Percentiles rank a stretch among this genome's conserved stretches.
phyloP scores from a whole-genome alignment of 2,113 vertebrate species.

The Delphinapterus leucas region DNA sequence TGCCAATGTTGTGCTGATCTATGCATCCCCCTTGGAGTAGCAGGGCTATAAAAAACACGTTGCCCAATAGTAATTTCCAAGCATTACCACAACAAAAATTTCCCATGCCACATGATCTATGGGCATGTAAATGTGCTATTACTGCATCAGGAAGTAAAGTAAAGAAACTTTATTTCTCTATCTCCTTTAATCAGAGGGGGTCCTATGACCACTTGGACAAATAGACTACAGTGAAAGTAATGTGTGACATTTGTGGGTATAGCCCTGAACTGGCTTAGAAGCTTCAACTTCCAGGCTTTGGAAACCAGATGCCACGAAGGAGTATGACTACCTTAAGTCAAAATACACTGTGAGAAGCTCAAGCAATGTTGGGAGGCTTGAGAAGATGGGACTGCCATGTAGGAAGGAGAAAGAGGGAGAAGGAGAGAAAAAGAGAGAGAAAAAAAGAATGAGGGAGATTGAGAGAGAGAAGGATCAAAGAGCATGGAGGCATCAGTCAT shows the following conservation, averaged over 20 bases:
- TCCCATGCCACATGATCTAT: not conserved
- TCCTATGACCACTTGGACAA: not conserved
- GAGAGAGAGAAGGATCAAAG: not conserved
- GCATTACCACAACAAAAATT: not conserved
- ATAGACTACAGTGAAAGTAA: not conserved
- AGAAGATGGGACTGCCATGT: not conserved
- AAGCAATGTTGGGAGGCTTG: not conserved
- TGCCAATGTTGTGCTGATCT: not conserved
- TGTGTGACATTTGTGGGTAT: not conserved
- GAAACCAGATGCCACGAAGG: not conserved
- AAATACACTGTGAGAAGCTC: not conserved
- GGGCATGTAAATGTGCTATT: not conserved
- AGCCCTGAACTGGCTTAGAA: not conserved
- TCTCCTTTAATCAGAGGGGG: not conserved
- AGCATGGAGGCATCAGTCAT: not conserved
- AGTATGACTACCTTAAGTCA: not conserved
- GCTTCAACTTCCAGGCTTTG: not conserved
- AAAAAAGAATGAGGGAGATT: accelerated
- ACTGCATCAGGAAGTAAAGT: not conserved
- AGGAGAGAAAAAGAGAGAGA: too few species aligned
- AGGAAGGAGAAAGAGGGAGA: not conserved
- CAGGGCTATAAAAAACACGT: not conserved
- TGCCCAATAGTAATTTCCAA: not conserved
- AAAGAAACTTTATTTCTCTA: not conserved
- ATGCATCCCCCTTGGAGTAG: not conserved